These are phyloP conservation scores for Cerastoderma edule DNA, from an alignment of 2,888 invertebrate species.

Conservation along the genomic window DNA sequence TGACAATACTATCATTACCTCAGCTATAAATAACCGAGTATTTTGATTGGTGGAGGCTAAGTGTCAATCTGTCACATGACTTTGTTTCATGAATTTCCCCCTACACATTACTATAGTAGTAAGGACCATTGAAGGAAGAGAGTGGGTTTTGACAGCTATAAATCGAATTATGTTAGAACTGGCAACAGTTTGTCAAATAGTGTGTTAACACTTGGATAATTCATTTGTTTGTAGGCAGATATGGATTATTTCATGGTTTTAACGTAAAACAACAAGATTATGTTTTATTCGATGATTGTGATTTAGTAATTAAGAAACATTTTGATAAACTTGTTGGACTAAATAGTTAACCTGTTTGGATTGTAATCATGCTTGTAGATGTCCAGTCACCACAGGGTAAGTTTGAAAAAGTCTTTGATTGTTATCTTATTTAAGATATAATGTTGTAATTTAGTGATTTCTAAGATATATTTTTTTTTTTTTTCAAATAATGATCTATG, in stretches of 20 bases:
- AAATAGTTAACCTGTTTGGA: background rate
- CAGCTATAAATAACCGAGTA: conserved; percentile 27
- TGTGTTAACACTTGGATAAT: too few relatives aligned
- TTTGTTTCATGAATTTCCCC: conserved; percentile 11
- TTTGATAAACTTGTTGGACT: conserved; percentile 2
- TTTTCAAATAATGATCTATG: too few relatives aligned
- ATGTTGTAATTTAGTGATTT: too few relatives aligned
- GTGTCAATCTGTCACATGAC: conserved; percentile 56
- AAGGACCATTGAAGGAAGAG: background rate
- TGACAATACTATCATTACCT: conserved; percentile 34
- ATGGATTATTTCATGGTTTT: background rate
- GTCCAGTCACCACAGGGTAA: conserved; percentile 49
- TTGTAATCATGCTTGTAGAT: conserved; percentile 46
- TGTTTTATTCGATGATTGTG: too few relatives aligned
- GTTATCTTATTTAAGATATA: too few relatives aligned
- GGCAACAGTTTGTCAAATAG: too few relatives aligned
- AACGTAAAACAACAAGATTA: conserved; percentile 8
- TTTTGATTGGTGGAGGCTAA: conserved; percentile 49
- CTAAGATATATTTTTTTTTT: too few relatives aligned
- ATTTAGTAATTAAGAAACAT: too few relatives aligned
- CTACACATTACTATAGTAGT: conserved; percentile 15
- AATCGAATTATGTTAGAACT: background rate
- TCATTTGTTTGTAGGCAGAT: background rate
- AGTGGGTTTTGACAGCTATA: background rate
- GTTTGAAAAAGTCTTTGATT: too few relatives aligned